Percentiles rank a stretch among this genome's conserved stretches.
phyloP scores from a whole-genome alignment of 2,113 vertebrate genomes.

The Tor tambroides region DNA sequence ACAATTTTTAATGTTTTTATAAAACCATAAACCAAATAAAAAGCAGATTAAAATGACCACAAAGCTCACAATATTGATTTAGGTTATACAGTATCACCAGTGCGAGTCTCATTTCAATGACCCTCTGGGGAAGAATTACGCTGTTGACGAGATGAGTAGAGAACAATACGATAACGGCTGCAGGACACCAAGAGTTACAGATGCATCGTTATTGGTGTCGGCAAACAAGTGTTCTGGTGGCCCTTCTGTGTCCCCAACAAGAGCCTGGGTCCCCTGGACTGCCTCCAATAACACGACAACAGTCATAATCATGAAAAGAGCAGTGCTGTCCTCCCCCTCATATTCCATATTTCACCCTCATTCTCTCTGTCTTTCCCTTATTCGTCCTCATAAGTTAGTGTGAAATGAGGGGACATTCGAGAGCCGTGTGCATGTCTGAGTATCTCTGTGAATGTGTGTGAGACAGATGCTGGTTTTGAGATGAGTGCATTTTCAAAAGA shows the following conservation, averaged over 20 bases:
- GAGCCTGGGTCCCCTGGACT: constrained; percentile 8
- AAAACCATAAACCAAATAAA: background rate
- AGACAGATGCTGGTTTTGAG: background rate
- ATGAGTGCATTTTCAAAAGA: background rate
- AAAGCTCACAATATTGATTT: background rate
- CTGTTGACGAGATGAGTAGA: constrained; percentile 36
- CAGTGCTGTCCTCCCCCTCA: background rate
- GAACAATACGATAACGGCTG: constrained; percentile 43
- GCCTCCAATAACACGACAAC: constrained; percentile 7
- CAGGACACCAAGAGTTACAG: constrained; percentile 11
- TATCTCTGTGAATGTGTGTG: constrained; percentile 2
- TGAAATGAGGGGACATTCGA: constrained; percentile 33
- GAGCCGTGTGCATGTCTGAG: constrained; percentile 20
- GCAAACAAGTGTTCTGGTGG: constrained; percentile 38
- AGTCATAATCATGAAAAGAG: constrained; percentile 20
- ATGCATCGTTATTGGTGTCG: constrained; percentile 47
- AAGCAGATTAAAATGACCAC: background rate
- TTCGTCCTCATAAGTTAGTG: background rate
- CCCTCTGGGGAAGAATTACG: constrained; percentile 42
- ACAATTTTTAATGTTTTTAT: background rate
- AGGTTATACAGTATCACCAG: background rate
- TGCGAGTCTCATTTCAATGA: constrained; percentile 7
- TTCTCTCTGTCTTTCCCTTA: background rate
- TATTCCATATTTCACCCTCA: background rate
- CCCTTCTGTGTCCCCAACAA: constrained; percentile 3